Base-by-base conservation (phyloP, 2,888 invertebrate species). In the Tortricodes alternella region DNA sequence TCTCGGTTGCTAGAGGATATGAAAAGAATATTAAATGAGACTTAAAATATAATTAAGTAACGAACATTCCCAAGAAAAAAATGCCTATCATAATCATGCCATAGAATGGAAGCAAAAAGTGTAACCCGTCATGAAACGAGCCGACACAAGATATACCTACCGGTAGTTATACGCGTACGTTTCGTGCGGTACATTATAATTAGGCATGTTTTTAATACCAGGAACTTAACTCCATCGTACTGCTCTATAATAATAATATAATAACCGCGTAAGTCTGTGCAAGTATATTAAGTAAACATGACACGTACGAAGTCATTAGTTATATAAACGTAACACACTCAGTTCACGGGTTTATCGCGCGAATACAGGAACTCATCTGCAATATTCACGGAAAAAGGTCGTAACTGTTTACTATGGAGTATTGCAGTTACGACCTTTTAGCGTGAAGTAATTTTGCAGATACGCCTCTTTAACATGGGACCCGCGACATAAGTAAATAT, bases 341-440 rank as follows among this genome's bases (percentile, higher is more conserved):
- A 34, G 46, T 13, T 46, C 46, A 41, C 39, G 53, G 34, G 53
- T 41, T 53, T 53, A 53, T 53, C 46, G 16, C n/a, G n/a, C n/a
- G n/a, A 23, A 32, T 16, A 46, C 24, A 46, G 53, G 53, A 46
- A 53, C 53, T 48, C 34, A 46, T 53, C n/a, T n/a, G n/a, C n/a
- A n/a, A n/a, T n/a, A n/a, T n/a, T n/a, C n/a, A n/a, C n/a, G n/a
- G n/a, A n/a, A n/a, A n/a, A n/a, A n/a, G n/a, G n/a, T n/a, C n/a
- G n/a, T n/a, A n/a, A n/a, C n/a, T n/a, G n/a, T n/a, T n/a, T n/a
- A n/a, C n/a, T n/a, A n/a, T n/a, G n/a, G n/a, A n/a, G n/a, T n/a
- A n/a, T n/a, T n/a, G n/a, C n/a, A n/a, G n/a, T n/a, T n/a, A n/a
- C n/a, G n/a, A n/a, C n/a, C n/a, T n/a, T n/a, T n/a, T n/a, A n/a